Base-by-base conservation (phyloP, 2,888 invertebrate genomes). In the Diabrotica balteata region DNA sequence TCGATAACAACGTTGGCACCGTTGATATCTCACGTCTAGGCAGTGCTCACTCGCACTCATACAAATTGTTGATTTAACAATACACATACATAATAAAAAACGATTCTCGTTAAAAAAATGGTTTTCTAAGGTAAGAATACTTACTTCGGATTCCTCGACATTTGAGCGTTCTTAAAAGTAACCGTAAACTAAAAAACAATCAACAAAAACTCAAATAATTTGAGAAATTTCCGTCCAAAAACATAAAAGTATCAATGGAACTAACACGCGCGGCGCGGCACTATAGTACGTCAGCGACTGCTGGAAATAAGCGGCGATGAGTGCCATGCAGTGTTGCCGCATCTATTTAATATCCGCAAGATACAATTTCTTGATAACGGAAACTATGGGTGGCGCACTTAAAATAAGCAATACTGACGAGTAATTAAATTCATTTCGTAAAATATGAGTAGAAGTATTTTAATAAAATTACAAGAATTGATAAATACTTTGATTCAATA, bases 111-210 rank as follows among this genome's bases (percentile, higher is more conserved):
- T 50, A 63, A 54, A 49, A 32, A 55, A 46, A 50, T 45, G 43
- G 11, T 32, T 50, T 55, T 49, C 7, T 6, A 32, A 57, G n/a
- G 4, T 46, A 8, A 32, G 22, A 50, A 43, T 67, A 76, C 76
- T 74, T 75, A 76, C 76, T 62, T 67, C 47, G 69, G 68, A 67
- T 60, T 54, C 61, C 71, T 72, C 69, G 74, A 76, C 74, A 76
- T 75, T 70, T 72, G 72, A 70, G 66, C 63, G 59, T 63, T 66
- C 64, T 54, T 68, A 55, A 51, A 58, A 46, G 53, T 45, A 46
- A 58, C 50, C 42, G 62, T 42, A 60, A 54, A 50, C 53, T 8
- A 44, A 42, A 51, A 50, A 58, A 58, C 47, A 59, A 60, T 46
- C 8, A 52, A 71, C 69, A 58, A 68, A 53, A 67, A 63, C 59